Evolutionary conservation across 2,888 invertebrate genomes (phyloP), one percentile per base, ranked within the genome.

Genomic region (Papilio protenor): DNA sequence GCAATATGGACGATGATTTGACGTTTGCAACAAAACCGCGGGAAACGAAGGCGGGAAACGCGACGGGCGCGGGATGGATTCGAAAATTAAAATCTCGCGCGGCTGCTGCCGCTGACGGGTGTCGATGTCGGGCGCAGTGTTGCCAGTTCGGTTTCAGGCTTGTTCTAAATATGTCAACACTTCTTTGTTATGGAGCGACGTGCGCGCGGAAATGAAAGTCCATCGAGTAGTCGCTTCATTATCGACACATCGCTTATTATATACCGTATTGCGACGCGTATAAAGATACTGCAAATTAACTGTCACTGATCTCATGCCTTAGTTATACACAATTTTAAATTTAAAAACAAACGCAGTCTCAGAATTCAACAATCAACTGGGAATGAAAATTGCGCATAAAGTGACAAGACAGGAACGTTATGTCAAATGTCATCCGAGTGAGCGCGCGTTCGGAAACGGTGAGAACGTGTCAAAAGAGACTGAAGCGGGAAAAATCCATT

Each of bases 151-250:
- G 91, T 94, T 94, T 94, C 94, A 94, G 94, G 94, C 94, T 93
- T 93, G 94, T 94, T 94, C 94, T 94, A 94, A 94, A 94, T 94
- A 94, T 93, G 94, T 94, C 94, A 93, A 88, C 92, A 92, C 87
- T 91, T 93, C 94, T 94, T 94, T 94, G 94, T 94, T 92, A 93
- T 92, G 93, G 88, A 83, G 87, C 87, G 91, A 91, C 93, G 89
- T 91, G 90, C 83, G 92, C 89, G 91, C 92, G 94, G 94, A 94
- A 94, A 94, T 94, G 94, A 93, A 94, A 92, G 91, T 90, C 92
- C 92, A 92, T 90, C 91, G 90, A 90, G 89, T 88, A 89, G 91
- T 89, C 90, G 84, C 85, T 84, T 88, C 89, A 92, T 93, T 93
- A 94, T 94, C 92, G 88, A 86, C 83, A 84, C 85, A 89, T 88